These are phyloP conservation scores for Syrrhaptes paradoxus DNA, from an alignment of 2,113 vertebrate genomes.

Conservation along the genomic window DNA sequence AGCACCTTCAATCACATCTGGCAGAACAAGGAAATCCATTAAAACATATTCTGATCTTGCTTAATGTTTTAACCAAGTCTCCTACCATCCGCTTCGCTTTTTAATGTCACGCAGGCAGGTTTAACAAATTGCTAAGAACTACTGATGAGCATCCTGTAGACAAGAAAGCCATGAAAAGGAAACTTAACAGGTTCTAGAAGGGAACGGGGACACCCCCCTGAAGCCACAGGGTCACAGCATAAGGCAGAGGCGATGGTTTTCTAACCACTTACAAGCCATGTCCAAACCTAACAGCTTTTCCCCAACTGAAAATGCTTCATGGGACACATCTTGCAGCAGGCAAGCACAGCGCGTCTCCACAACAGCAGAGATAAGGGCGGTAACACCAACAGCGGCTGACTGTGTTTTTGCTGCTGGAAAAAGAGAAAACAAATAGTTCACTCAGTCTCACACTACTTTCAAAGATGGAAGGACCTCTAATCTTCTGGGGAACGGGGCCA, in stretches of 20 bases:
- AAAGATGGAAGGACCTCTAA: neutral
- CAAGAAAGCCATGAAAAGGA: neutral
- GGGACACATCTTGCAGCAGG: fast-evolving
- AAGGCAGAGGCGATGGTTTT: neutral
- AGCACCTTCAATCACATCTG: neutral
- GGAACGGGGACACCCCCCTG: neutral
- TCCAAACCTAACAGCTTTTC: neutral
- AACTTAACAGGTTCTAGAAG: neutral
- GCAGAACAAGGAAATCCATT: neutral
- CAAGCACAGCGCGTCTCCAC: neutral
- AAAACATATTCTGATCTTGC: neutral
- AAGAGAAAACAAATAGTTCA: constrained; percentile 30
- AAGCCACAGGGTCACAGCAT: neutral
- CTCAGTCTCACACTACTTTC: neutral
- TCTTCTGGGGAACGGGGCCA: constrained; percentile 19
- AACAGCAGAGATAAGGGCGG: neutral
- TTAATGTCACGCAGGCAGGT: neutral
- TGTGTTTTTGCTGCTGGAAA: neutral
- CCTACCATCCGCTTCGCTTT: neutral
- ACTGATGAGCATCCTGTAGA: neutral
- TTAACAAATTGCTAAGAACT: neutral
- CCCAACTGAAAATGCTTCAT: neutral
- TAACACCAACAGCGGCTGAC: neutral
- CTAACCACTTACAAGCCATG: neutral
- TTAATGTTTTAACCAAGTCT: neutral